Evolutionary conservation across 2,888 invertebrate genomes (phyloP).

Genomic region (Harpalus rufipes): DNA sequence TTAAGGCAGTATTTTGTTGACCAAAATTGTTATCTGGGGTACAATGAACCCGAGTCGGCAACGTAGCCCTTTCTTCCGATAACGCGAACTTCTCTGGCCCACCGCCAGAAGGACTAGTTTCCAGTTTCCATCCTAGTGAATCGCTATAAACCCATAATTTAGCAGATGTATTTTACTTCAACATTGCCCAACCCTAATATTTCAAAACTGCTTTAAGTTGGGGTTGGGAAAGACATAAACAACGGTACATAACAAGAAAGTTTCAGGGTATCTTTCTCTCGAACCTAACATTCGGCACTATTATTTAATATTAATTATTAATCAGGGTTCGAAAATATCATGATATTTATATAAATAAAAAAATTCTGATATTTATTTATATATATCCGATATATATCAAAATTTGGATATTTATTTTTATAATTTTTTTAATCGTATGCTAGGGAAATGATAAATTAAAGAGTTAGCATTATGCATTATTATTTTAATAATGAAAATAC

Average conservation of each 20-base stretch:
- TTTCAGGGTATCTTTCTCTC: no score
- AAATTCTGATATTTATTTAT: no score
- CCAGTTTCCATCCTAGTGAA: conserved; percentile 21
- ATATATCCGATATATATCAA: no score
- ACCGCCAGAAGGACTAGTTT: neutral
- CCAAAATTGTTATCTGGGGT: conserved; percentile 43
- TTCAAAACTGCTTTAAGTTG: neutral
- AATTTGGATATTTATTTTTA: no score
- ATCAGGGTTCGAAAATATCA: no score
- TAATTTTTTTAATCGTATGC: no score
- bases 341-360: no score
- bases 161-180: conserved; percentile 6
- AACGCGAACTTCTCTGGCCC: conserved; percentile 23
- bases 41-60: conserved; percentile 11
- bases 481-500: no score
- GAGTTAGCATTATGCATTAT: no score
- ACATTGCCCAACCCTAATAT: neutral
- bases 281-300: no score
- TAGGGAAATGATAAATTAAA: no score
- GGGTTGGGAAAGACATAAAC: neutral
- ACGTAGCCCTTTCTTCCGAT: conserved; percentile 35
- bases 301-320: no score
- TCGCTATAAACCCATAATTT: conserved; percentile 28
- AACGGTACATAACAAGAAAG: neutral
- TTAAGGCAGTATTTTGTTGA: conserved; percentile 32